phyloP scores from a whole-genome alignment of 2,113 vertebrate species.

The Hypomesus transpacificus region DNA sequence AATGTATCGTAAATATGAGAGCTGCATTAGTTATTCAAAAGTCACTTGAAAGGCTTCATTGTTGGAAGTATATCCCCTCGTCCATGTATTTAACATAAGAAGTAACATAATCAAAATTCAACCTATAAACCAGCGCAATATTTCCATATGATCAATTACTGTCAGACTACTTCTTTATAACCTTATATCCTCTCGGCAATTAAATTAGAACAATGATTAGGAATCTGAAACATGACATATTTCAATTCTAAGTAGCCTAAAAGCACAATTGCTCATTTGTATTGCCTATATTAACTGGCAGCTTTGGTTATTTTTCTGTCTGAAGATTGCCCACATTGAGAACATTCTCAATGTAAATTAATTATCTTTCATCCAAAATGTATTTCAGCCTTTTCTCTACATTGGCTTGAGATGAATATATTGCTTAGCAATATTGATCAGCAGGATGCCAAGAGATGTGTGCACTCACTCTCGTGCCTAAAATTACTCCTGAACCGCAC shows the following conservation, averaged over 20 bases:
- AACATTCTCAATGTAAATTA: slow-evolving; percentile 2
- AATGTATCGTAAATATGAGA: neutral
- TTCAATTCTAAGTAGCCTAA: neutral
- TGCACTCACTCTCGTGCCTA: neutral
- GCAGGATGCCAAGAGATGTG: slow-evolving; percentile 18
- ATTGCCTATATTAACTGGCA: slow-evolving; percentile 1
- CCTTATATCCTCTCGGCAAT: neutral
- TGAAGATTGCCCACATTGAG: neutral
- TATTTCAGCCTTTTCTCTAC: slow-evolving; percentile 15
- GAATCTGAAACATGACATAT: slow-evolving; percentile 4
- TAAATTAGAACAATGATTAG: neutral
- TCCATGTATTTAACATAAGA: too few species aligned
- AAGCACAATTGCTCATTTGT: neutral
- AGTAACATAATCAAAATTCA: too few species aligned
- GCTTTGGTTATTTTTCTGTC: slow-evolving; percentile 1
- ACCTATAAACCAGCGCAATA: neutral
- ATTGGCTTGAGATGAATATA: neutral
- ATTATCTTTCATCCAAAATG: slow-evolving; percentile 8
- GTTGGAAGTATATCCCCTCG: too few species aligned
- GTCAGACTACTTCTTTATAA: too few species aligned
- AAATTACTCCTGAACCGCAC: slow-evolving; percentile 15
- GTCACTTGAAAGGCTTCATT: too few species aligned
- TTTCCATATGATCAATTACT: neutral
- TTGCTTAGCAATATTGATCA: slow-evolving; percentile 22
- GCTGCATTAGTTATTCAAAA: neutral